Percentiles rank a stretch among this genome's conserved stretches.
phyloP scores from a whole-genome alignment of 2,888 invertebrate species.

The Eurytoma adleriae region DNA sequence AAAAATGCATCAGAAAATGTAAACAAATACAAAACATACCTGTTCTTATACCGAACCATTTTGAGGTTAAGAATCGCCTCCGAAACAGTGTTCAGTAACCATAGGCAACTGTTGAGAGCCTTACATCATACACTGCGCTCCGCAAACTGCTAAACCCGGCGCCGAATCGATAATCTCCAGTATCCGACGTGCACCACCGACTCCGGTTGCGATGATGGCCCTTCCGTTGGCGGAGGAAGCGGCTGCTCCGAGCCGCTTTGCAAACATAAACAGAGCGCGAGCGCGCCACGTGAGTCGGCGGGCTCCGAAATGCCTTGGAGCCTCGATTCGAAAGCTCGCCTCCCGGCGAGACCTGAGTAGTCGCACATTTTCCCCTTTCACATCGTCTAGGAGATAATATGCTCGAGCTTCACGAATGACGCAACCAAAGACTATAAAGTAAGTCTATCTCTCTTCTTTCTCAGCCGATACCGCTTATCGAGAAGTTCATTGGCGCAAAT shows the following conservation, averaged over 20 bases:
- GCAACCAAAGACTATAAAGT: background rate
- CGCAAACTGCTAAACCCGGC: background rate
- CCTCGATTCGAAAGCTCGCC: too few species aligned
- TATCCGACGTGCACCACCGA: background rate
- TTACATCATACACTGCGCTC: slow-evolving; percentile 21
- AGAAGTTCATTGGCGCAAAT: slow-evolving; percentile 5
- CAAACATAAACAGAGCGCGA: background rate
- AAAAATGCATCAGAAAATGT: background rate
- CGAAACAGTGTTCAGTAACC: background rate
- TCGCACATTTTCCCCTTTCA: background rate
- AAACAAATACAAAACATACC: slow-evolving; percentile 74
- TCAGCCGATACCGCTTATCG: background rate
- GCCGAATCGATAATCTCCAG: background rate
- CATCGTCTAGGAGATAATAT: background rate
- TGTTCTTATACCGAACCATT: slow-evolving; percentile 84
- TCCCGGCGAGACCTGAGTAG: background rate
- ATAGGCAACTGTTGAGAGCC: background rate
- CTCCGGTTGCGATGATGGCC: background rate
- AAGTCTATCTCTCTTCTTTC: slow-evolving; percentile 5
- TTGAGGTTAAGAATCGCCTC: slow-evolving; percentile 57
- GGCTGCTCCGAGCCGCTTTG: background rate
- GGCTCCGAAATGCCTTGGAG: slow-evolving; percentile 5
- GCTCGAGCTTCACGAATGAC: background rate
- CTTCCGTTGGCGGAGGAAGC: background rate
- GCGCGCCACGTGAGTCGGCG: slow-evolving; percentile 25